Base-by-base conservation (phyloP, 1,140 invertebrate genomes). In the Listronotus bonariensis region DNA sequence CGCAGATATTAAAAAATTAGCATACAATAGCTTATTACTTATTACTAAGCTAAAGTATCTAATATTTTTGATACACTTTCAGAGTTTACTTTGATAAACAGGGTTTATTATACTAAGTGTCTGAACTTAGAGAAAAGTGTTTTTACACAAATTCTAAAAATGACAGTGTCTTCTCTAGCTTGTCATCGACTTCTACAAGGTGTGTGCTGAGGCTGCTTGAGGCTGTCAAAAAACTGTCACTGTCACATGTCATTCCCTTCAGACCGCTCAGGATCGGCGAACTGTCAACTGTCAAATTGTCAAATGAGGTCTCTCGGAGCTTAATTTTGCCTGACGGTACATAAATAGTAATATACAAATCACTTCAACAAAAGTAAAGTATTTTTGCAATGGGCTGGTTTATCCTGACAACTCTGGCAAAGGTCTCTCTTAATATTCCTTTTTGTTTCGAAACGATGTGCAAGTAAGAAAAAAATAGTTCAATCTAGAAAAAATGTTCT, bases 111-210 rank as follows among this genome's bases (percentile, higher is more conserved):
- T 26, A 26, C 20, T 26, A 26, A 26, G 20, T 26, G 20, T 26
- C 20, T 26, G 20, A 26, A 26, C 20, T 26, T 26, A 26, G 20
- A 26, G 20, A 26, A 26, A 26, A 36, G 34, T 36, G 34, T 36
- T 36, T 36, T 36, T 10, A 36, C 38, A 1, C 41, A 57, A 61
- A 57, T 56, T 57, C 54, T 65, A 70, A 72, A 76, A 68, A 67
- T 58, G 67, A 62, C 59, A 76, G 72, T 74, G 55, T 74, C 68
- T 76, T 75, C 74, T 76, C 65, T 74, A 76, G 75, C 75, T 67
- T 72, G 4, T 45, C 71, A 54, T 71, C 49, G 69, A 69, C 72
- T 67, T 36, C 34, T 36, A 65, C 68, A 68, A 74, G 71, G 72
- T 60, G 51, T 67, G 68, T 68, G 58, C 65, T 53, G 65, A 41